Evolutionary conservation across 2,888 invertebrate genomes (phyloP).

Genomic region (Nymphalis polychloros): DNA sequence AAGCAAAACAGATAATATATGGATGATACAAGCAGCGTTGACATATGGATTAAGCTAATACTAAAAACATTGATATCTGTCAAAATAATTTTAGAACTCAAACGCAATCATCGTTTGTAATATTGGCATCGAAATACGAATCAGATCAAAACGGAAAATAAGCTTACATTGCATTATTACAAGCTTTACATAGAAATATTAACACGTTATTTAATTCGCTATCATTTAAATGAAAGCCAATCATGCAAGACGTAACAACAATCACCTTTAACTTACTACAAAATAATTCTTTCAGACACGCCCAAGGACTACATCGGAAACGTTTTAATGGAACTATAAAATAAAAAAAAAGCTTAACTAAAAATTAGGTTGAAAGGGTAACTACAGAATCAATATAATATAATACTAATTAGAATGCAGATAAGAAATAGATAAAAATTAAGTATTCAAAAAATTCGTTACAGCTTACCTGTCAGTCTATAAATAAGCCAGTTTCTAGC

Average conservation of each 20-base stretch:
- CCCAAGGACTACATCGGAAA: constrained; percentile 56
- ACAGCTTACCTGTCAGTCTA: constrained; percentile 66
- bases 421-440: background rate
- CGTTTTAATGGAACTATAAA: constrained; percentile 64
- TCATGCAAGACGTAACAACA: constrained; percentile 41
- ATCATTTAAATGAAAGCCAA: background rate
- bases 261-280: constrained; percentile 58
- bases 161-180: constrained; percentile 4
- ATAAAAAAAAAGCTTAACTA: constrained; percentile 40
- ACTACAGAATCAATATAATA: background rate
- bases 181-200: constrained; percentile 7
- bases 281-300: constrained; percentile 54
- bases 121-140: too few relatives aligned
- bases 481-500: constrained; percentile 80
- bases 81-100: too few relatives aligned
- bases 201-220: constrained; percentile 26
- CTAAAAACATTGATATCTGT: too few relatives aligned
- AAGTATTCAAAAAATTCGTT: background rate
- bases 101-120: too few relatives aligned
- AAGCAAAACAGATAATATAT: too few relatives aligned
- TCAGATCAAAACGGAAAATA: background rate
- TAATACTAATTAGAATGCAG: background rate
- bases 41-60: too few relatives aligned
- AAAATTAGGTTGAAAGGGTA: background rate
- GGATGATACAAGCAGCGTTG: too few relatives aligned